These are phyloP conservation scores for Mustela nigripes DNA, from an alignment of 2,113 vertebrate species.

Conservation along the genomic window DNA sequence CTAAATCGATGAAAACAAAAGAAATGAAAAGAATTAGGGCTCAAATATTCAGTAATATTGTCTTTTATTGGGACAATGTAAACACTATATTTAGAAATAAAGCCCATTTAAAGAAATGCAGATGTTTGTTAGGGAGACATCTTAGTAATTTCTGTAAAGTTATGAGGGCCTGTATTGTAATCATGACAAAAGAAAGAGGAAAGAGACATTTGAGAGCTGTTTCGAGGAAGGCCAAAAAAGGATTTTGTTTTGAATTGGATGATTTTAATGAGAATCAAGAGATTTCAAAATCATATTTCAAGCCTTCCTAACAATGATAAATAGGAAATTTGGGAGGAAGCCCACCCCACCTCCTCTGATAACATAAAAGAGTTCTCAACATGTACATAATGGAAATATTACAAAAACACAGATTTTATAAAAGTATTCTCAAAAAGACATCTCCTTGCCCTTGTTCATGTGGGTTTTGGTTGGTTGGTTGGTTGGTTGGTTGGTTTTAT, in stretches of 20 bases:
- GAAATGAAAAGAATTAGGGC: neutral
- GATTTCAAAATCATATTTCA: neutral
- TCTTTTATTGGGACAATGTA: neutral
- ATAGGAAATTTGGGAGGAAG: neutral
- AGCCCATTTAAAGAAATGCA: neutral
- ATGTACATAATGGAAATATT: neutral
- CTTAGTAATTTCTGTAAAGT: neutral
- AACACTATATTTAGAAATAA: neutral
- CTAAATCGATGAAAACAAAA: neutral
- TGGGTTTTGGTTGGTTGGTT: neutral
- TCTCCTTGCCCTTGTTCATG: neutral
- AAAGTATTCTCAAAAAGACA: neutral
- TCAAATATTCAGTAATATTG: neutral
- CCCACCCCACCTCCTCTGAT: neutral
- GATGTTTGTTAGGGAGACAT: neutral
- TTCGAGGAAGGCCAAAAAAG: neutral
- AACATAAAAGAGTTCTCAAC: neutral
- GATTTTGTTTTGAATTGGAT: neutral
- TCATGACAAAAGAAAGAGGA: neutral
- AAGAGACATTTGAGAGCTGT: neutral
- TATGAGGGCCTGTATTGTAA: neutral
- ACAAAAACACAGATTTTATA: neutral
- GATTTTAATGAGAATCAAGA: neutral
- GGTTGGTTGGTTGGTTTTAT: neutral
- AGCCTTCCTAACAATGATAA: neutral